phyloP scores from a whole-genome alignment of 2,888 invertebrate genomes.

The Phytoseiulus persimilis region DNA sequence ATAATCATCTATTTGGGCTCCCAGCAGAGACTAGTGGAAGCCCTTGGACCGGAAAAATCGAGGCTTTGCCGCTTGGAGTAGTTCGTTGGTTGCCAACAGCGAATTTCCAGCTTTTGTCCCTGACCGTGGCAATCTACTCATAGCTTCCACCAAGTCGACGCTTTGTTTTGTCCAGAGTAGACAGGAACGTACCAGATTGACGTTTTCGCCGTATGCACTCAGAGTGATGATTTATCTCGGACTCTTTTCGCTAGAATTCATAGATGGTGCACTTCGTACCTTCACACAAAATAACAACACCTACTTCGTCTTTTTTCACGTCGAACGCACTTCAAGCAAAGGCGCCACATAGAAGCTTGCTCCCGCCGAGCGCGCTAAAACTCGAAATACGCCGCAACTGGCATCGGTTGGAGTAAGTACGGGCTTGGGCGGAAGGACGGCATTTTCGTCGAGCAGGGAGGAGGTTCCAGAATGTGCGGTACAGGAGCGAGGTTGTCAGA shows the following conservation, averaged over 20 bases:
- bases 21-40: not conserved
- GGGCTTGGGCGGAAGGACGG: too few species aligned
- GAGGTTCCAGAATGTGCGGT: too few species aligned
- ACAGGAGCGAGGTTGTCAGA: too few species aligned
- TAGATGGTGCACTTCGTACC: not conserved
- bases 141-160: not conserved
- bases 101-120: not conserved
- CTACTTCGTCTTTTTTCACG: conserved; percentile 36
- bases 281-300: conserved; percentile 35
- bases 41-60: not conserved
- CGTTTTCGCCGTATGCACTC: not conserved
- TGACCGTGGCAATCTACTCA: not conserved
- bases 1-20: not conserved
- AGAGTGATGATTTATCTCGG: not conserved
- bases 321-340: conserved; percentile 23
- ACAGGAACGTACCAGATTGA: not conserved
- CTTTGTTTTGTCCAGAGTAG: not conserved
- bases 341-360: conserved; percentile 26
- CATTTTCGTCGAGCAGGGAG: too few species aligned
- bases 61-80: not conserved
- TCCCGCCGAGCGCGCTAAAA: not conserved
- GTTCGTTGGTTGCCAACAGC: not conserved
- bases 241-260: not conserved
- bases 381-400: not conserved
- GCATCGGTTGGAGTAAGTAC: too few species aligned